phyloP scores from a whole-genome alignment of 2,797 vertebrate species.

The Anguilla megastoma region DNA sequence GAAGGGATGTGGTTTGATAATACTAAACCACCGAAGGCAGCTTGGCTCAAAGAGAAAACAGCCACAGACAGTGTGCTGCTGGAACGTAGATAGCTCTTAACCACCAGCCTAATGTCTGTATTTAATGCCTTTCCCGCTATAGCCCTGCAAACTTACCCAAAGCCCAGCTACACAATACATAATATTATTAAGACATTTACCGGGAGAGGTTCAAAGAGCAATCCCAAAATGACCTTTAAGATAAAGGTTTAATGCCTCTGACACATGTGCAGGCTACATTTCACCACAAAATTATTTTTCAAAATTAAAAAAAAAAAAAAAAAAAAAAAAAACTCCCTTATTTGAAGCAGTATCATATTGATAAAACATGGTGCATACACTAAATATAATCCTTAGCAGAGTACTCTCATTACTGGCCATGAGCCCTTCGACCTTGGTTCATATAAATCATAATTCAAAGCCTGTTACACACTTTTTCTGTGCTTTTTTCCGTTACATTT shows the following conservation, averaged over 20 bases:
- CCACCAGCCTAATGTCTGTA: neutral
- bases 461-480: neutral
- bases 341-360: neutral
- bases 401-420: neutral
- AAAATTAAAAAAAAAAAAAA: neutral
- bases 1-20: neutral
- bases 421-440: neutral
- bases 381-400: neutral
- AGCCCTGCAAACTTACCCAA: neutral
- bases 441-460: neutral
- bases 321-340: neutral
- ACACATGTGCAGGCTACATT: neutral
- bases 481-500: neutral
- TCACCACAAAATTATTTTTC: neutral
- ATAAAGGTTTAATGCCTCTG: neutral
- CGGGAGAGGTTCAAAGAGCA: neutral
- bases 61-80: neutral
- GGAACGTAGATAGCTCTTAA: neutral
- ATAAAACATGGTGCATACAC: neutral
- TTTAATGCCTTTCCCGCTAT: neutral
- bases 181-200: neutral
- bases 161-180: neutral
- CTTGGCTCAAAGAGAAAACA: neutral
- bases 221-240: neutral
- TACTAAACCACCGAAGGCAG: neutral